Evolutionary conservation across 2,888 invertebrate genomes (phyloP).

Genomic region (Ennomos quercinarius): DNA sequence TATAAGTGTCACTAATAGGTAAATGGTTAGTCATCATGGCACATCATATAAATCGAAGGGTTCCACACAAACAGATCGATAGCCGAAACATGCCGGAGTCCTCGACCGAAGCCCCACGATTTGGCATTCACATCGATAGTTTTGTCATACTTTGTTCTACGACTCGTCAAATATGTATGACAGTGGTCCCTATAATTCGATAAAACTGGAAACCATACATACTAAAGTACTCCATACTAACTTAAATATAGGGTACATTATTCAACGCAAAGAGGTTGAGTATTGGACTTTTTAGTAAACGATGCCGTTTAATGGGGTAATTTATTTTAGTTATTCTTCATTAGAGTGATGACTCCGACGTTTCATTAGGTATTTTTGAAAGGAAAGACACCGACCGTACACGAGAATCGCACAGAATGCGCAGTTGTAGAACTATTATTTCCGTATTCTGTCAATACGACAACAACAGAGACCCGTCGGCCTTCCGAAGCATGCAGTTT

Average conservation of each 20-base stretch:
- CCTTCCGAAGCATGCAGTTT: too few relatives aligned
- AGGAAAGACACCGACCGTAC: too few relatives aligned
- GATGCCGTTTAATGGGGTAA: conserved; percentile 13
- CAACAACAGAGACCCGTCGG: too few relatives aligned
- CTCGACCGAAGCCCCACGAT: conserved; percentile 8
- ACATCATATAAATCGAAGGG: neutral
- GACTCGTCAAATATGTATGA: conserved; percentile 51
- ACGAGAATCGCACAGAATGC: too few relatives aligned
- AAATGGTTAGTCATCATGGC: neutral
- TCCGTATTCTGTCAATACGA: too few relatives aligned
- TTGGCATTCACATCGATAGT: conserved; percentile 37
- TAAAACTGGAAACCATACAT: conserved; percentile 30
- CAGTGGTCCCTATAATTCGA: conserved; percentile 42
- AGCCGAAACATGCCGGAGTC: conserved; percentile 3
- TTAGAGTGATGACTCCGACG: conserved; percentile 9
- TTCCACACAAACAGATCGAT: conserved; percentile 24
- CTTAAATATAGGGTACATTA: conserved; percentile 9
- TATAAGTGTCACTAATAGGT: too few relatives aligned
- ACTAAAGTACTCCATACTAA: conserved; percentile 23
- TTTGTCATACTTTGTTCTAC: conserved; percentile 45
- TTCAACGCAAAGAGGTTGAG: neutral
- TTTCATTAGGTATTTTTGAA: neutral
- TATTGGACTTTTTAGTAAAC: conserved; percentile 2
- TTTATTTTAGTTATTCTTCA: conserved; percentile 15
- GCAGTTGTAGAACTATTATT: too few relatives aligned